Conservation (phyloP, 2,797 vertebrate genomes). For the Kryptolebias ocellatus region DNA sequence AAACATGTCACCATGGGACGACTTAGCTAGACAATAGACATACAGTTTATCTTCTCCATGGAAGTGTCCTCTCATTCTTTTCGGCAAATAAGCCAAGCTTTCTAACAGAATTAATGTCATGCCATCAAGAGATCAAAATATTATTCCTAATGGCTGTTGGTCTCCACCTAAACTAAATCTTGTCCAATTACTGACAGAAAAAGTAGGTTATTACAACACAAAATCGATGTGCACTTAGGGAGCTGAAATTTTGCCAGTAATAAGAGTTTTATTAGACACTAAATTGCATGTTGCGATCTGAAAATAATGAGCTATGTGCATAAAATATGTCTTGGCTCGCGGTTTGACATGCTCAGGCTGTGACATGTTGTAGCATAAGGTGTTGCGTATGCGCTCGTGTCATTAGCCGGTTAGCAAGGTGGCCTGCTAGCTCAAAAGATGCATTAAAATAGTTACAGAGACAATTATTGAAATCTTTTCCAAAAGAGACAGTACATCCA, state of each 20-base stretch:
- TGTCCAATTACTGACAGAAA: slow-evolving; percentile 39
- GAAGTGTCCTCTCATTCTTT: not conserved
- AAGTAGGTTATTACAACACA: slow-evolving; percentile 23
- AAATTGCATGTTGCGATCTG: slow-evolving; percentile 49
- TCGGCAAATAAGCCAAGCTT: slow-evolving; percentile 16
- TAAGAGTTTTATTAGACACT: slow-evolving; percentile 46
- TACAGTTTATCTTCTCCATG: not conserved
- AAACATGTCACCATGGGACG: slow-evolving; percentile 9
- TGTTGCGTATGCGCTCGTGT: slow-evolving; percentile 53
- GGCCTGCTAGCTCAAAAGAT: slow-evolving; percentile 60
- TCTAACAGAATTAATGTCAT: not conserved
- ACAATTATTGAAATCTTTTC: slow-evolving; percentile 55
- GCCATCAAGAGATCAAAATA: slow-evolving; percentile 17
- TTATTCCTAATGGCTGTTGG: slow-evolving; percentile 10
- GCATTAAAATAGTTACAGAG: slow-evolving; percentile 50
- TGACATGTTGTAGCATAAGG: slow-evolving; percentile 61
- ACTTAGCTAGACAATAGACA: not conserved
- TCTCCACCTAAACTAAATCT: slow-evolving; percentile 6
- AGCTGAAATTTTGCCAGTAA: slow-evolving; percentile 45
- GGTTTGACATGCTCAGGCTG: slow-evolving; percentile 57
- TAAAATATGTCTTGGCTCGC: slow-evolving; percentile 46
- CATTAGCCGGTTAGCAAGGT: slow-evolving; percentile 63
- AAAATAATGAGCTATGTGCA: slow-evolving; percentile 71
- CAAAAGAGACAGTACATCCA: not conserved
- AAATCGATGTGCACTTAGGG: slow-evolving; percentile 47